Conservation (phyloP, 2,888 invertebrate species). For the Meiosimyza decipiens region DNA sequence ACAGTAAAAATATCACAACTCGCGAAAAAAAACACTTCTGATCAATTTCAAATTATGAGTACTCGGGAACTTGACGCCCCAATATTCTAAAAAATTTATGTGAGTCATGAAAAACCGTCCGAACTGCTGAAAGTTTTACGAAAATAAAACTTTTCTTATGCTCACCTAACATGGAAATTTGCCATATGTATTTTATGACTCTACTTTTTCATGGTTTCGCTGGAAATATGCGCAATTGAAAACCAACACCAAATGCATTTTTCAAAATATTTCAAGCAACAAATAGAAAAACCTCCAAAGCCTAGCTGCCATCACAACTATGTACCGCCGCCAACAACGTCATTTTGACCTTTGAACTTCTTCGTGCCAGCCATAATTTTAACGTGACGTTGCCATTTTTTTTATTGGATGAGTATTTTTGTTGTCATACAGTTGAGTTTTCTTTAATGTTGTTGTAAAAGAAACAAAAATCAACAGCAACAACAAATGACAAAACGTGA, state of each 20-base stretch:
- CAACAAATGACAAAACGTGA: slow-evolving; percentile 36
- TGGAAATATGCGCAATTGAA: slow-evolving; percentile 2
- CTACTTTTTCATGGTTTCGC: slow-evolving; percentile 6
- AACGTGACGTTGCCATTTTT: slow-evolving; percentile 27
- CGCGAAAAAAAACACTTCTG: too few species aligned
- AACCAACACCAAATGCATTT: neutral
- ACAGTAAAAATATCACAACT: too few species aligned
- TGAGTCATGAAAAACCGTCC: neutral
- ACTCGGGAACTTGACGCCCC: too few species aligned
- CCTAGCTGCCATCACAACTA: too few species aligned
- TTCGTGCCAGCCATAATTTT: slow-evolving; percentile 3
- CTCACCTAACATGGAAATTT: neutral
- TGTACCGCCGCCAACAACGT: neutral
- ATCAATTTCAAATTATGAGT: too few species aligned
- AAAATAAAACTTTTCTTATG: neutral
- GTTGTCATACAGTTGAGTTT: slow-evolving; percentile 9
- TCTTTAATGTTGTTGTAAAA: slow-evolving; percentile 15
- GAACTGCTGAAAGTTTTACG: neutral
- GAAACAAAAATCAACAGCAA: too few species aligned
- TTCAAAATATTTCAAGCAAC: neutral
- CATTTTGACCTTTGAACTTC: slow-evolving; percentile 27
- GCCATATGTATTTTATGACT: neutral
- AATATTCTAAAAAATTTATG: neutral
- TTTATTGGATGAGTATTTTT: slow-evolving; percentile 4
- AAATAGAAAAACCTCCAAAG: neutral